phyloP scores from a whole-genome alignment of 2,888 invertebrate genomes.

The Drosophila anomelani region DNA sequence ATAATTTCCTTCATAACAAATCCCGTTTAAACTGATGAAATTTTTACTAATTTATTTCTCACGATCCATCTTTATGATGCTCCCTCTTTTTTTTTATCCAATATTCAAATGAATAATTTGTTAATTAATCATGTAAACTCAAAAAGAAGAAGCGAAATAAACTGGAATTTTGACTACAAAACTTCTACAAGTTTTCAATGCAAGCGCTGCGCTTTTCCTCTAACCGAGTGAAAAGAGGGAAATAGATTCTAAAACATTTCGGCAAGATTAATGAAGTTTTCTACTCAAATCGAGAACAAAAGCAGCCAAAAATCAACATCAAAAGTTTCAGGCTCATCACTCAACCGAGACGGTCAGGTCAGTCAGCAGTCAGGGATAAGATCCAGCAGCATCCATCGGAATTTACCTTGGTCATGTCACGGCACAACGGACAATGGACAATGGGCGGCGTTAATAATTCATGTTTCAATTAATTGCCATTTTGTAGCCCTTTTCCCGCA shows the following conservation, averaged over 20 bases:
- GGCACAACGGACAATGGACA: slow-evolving; percentile 64
- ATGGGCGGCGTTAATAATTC: slow-evolving; percentile 77
- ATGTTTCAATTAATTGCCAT: slow-evolving; percentile 82
- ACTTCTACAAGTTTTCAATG: slow-evolving; percentile 62
- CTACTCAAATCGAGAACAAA: slow-evolving; percentile 64
- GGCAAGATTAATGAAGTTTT: slow-evolving; percentile 80
- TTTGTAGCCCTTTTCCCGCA: slow-evolving; percentile 62
- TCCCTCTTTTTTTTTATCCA: slow-evolving; percentile 1
- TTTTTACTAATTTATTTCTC: slow-evolving; percentile 55
- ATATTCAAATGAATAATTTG: slow-evolving; percentile 77
- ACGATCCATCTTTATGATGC: slow-evolving; percentile 48
- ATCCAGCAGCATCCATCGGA: slow-evolving; percentile 69
- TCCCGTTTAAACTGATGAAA: not conserved
- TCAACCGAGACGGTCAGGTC: slow-evolving; percentile 44
- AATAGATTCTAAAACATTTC: slow-evolving; percentile 53
- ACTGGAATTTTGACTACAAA: slow-evolving; percentile 36
- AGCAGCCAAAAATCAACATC: slow-evolving; percentile 59
- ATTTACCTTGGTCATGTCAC: slow-evolving; percentile 75
- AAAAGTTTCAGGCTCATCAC: slow-evolving; percentile 50
- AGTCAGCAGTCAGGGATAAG: slow-evolving; percentile 30
- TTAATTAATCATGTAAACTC: slow-evolving; percentile 75
- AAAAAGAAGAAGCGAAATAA: slow-evolving; percentile 30
- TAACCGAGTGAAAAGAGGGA: slow-evolving; percentile 10
- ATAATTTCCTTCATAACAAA: not conserved
- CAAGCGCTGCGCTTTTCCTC: slow-evolving; percentile 63